These are phyloP conservation scores for Tympanuchus pallidicinctus DNA, from an alignment of 2,113 vertebrate genomes.

Conservation along the genomic window DNA sequence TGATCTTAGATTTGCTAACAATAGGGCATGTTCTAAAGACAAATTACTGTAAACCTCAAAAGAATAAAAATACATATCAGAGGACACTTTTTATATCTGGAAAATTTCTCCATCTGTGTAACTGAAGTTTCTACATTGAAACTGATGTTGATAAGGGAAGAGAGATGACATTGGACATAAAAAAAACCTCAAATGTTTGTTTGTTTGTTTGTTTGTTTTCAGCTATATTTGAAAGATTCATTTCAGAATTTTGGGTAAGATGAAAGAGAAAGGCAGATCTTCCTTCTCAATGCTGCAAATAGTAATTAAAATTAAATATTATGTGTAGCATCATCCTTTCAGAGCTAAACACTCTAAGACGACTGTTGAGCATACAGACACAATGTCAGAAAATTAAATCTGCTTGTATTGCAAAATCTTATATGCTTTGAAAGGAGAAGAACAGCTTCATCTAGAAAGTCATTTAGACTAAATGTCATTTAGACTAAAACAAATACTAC, in stretches of 20 bases:
- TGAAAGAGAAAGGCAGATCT: background rate
- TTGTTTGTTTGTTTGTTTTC: background rate
- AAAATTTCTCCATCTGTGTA: background rate
- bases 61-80: background rate
- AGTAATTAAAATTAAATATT: background rate
- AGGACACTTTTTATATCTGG: background rate
- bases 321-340: background rate
- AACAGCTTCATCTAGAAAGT: background rate
- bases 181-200: accelerated
- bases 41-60: background rate
- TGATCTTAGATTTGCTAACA: background rate
- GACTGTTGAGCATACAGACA: background rate
- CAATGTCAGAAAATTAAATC: background rate
- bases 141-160: background rate
- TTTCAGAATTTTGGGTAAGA: background rate
- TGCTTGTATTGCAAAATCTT: background rate
- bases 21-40: background rate
- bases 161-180: background rate
- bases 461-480: background rate
- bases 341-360: background rate
- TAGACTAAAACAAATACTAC: background rate
- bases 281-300: background rate
- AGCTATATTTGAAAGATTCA: background rate
- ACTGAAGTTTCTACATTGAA: background rate
- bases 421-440: background rate